Conservation (phyloP, 2,888 invertebrate species). For the Microctonus aethiopoides region DNA sequence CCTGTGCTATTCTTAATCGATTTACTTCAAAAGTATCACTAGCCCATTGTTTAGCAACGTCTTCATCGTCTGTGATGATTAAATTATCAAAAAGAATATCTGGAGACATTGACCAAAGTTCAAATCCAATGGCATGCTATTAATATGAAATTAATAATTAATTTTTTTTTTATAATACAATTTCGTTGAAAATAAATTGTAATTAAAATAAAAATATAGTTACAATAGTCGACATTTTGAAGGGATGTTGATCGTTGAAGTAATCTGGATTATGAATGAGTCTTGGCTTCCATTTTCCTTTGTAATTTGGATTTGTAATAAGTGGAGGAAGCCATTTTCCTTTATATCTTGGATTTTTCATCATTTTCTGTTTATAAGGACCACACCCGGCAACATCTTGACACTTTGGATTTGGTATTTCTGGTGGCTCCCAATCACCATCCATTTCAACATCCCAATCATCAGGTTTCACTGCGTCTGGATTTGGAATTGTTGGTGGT, state of each 20-base stretch:
- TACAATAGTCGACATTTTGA: conserved; percentile 90
- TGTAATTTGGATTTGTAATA: conserved; percentile 92
- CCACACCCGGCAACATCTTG: conserved; percentile 87
- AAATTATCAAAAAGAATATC: conserved; percentile 96
- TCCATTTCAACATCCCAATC: conserved; percentile 99
- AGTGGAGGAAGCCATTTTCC: conserved; percentile 93
- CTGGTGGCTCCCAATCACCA: conserved; percentile 97
- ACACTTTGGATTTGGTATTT: conserved; percentile 91
- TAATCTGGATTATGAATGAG: conserved; percentile 92
- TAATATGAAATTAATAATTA: conserved; percentile 41
- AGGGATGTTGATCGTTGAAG: conserved; percentile 92
- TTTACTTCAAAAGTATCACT: conserved; percentile 87
- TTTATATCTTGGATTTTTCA: conserved; percentile 92
- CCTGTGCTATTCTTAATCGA: conserved; percentile 80
- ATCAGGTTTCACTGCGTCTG: conserved; percentile 84
- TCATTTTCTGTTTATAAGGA: conserved; percentile 83
- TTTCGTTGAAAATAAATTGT: background rate
- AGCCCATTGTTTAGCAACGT: conserved; percentile 83
- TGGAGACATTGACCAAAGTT: conserved; percentile 98
- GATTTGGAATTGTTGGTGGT: conserved; percentile 86
- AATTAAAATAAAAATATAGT: conserved; percentile 66
- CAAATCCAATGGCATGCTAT: conserved; percentile 93
- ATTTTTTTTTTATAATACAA: no score
- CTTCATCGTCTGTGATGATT: conserved; percentile 85
- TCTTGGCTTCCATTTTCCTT: conserved; percentile 93